A percentile compares a stretch with the other conserved stretches of the same genome.
Conservation (phyloP, 2,797 vertebrate species). For the Lepilemur ruficaudatus region DNA sequence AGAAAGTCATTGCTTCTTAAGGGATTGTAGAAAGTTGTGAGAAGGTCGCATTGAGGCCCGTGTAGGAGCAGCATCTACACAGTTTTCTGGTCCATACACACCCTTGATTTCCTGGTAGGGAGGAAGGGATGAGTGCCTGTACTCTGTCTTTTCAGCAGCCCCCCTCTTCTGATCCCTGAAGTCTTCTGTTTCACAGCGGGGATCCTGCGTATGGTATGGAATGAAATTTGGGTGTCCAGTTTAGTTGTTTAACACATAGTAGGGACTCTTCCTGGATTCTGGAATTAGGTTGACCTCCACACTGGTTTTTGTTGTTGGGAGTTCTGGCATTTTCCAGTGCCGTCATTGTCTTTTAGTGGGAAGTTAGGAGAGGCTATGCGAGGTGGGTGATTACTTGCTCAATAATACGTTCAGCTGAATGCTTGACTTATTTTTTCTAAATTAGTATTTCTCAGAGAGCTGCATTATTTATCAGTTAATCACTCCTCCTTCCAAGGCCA, state of each 20-base stretch:
- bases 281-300: neutral
- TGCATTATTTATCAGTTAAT: constrained; percentile 24
- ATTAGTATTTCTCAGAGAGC: neutral
- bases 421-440: constrained; percentile 1
- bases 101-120: neutral
- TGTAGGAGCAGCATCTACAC: neutral
- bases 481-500: neutral
- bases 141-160: neutral
- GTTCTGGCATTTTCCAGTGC: neutral
- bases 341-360: neutral
- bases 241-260: neutral
- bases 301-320: neutral
- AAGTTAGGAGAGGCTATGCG: neutral
- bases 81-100: neutral
- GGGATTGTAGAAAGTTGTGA: neutral
- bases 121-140: neutral
- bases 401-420: neutral
- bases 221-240: neutral
- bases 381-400: neutral
- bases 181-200: neutral
- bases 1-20: neutral
- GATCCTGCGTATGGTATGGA: neutral
- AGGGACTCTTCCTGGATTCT: neutral
- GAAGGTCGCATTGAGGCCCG: rapidly evolving
- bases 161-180: neutral